Evolutionary conservation across 2,888 invertebrate species (phyloP), one percentile per base, ranked within the genome.

Genomic region (Biston stratarius): DNA sequence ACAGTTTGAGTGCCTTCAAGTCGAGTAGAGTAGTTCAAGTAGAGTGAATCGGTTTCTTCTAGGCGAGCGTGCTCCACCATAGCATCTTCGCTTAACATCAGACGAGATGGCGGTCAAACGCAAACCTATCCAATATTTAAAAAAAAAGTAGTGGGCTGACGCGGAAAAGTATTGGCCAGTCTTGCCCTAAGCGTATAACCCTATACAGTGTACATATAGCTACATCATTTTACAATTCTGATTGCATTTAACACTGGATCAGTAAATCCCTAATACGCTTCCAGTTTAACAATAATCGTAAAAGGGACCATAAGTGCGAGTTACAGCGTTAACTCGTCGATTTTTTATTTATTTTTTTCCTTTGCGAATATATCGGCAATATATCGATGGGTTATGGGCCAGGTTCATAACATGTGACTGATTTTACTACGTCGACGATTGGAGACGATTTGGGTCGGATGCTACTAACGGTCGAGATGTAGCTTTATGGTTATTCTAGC

Each of bases 381-480:
- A 93, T 92, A 92, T 90, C 82, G 89, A 74, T 72, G 87, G 75
- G 88, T 92, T 93, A 93, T 90, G 83, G 24, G 87, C 87, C 69
- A 71, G 70, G 82, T 92, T 92, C 89, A 92, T 83, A 84, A 77
- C 89, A 87, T 89, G 90, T 90, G 92, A 92, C 92, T 89, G 90
- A 92, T 89, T 92, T 93, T 92, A 93, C 86, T 85, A 83, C 86
- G 73, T 86, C 88, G 89, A 83, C 87, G 82, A 86, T 87, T 83
- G 85, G 76, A 71, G 74, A 64, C 71, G 75, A 75, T 76, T 78
- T 81, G 78, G 80, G 79, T 15, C 10, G 40, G 42, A 49, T 57
- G 64, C 57, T 63, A 45, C 67, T 24, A 63, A 63, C 36, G 24
- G 24, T 33, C 9, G 34, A 44, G 24, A 44, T 36, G 24, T 51